Conservation (phyloP, 2,888 invertebrate species). For the Acanthoscelides obtectus region DNA sequence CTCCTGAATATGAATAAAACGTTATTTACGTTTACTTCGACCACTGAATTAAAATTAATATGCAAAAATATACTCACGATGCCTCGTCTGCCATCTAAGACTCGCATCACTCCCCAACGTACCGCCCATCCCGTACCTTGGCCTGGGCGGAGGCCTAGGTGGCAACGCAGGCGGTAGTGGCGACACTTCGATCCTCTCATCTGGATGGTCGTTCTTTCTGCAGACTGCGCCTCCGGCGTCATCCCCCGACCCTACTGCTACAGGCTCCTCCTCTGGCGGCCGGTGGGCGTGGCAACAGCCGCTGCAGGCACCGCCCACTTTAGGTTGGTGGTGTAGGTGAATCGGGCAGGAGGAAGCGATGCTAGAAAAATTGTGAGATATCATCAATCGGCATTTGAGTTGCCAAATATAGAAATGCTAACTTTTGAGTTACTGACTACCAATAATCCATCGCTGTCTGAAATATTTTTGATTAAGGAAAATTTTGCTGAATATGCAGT, state of each 20-base stretch:
- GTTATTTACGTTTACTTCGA: no score
- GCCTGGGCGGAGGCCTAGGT: constrained; percentile 47
- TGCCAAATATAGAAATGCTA: no score
- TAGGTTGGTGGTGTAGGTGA: constrained; percentile 18
- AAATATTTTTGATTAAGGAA: no score
- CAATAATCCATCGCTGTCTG: no score
- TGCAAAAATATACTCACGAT: background rate
- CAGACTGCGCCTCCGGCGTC: constrained; percentile 28
- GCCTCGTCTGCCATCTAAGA: background rate
- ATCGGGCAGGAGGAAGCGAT: constrained; percentile 25
- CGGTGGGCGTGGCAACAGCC: constrained; percentile 35
- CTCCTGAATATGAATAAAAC: no score
- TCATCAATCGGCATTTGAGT: no score
- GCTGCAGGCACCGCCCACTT: constrained; percentile 26
- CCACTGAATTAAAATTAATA: no score
- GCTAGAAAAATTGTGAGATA: background rate
- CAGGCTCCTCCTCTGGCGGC: constrained; percentile 36
- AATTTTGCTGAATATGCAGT: no score
- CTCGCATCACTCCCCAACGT: background rate
- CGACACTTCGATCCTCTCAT: constrained; percentile 46
- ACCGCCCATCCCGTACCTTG: constrained; percentile 39
- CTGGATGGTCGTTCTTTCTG: constrained; percentile 40
- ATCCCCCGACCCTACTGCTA: constrained; percentile 25
- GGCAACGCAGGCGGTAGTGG: constrained; percentile 49
- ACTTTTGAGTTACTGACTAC: no score